Percentiles rank a stretch among this genome's conserved stretches.
Conservation (phyloP, 2,888 invertebrate species). For the Hirtodrosophila confusa region DNA sequence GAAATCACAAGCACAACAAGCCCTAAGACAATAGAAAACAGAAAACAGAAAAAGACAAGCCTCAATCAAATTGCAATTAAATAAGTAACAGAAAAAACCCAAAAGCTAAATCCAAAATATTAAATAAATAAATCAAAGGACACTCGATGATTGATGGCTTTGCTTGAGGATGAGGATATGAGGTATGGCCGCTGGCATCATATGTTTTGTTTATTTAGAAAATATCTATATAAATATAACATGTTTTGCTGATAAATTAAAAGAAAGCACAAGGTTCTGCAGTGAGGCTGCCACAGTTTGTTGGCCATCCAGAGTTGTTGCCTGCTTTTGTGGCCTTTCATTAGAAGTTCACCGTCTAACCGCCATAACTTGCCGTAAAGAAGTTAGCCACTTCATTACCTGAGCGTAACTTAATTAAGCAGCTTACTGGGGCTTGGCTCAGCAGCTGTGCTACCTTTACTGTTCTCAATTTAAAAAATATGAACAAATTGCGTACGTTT, state of each 20-base stretch:
- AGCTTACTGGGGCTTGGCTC: conserved; percentile 8
- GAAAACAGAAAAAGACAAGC: conserved; percentile 56
- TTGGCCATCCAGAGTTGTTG: neutral
- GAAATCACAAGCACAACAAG: conserved; percentile 15
- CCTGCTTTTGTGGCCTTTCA: conserved; percentile 8
- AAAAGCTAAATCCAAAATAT: conserved; percentile 44
- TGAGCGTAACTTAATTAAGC: conserved; percentile 65
- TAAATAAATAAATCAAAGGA: conserved; percentile 59
- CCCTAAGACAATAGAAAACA: conserved; percentile 25
- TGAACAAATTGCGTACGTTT: conserved; percentile 35
- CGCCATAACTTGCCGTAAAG: conserved; percentile 59
- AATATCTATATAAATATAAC: neutral
- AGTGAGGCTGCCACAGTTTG: neutral
- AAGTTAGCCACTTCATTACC: conserved; percentile 71
- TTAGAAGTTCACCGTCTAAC: conserved; percentile 20
- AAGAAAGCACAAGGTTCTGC: conserved; percentile 21
- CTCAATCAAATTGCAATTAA: conserved; percentile 71
- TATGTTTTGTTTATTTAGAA: conserved; percentile 15
- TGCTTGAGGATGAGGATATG: neutral
- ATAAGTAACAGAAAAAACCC: conserved; percentile 48
- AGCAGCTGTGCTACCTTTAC: conserved; percentile 4
- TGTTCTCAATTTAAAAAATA: conserved; percentile 57
- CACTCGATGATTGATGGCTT: conserved; percentile 56
- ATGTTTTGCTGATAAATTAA: conserved; percentile 26
- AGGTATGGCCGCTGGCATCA: conserved; percentile 3